Percentiles rank a stretch among this genome's conserved stretches.
Conservation (phyloP, 2,888 invertebrate species). For the Cephus spinipes region DNA sequence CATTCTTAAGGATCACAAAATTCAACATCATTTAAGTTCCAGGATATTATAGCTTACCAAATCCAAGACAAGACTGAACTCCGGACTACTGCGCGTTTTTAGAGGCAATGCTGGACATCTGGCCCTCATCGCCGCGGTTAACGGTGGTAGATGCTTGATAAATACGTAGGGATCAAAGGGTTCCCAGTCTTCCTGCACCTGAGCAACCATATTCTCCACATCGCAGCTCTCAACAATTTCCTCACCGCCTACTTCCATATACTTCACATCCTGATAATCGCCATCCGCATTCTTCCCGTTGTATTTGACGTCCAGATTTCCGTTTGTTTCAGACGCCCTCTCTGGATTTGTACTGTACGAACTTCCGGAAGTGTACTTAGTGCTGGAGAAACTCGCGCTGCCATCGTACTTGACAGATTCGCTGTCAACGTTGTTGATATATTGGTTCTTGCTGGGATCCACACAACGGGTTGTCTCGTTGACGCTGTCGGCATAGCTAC, state of each 20-base stretch:
- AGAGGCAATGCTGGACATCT: constrained; percentile 87
- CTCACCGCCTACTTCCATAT: constrained; percentile 61
- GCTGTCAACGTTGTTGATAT: constrained; percentile 33
- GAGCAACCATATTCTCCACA: constrained; percentile 63
- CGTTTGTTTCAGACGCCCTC: constrained; percentile 51
- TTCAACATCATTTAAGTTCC: neutral
- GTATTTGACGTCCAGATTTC: constrained; percentile 53
- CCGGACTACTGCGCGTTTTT: constrained; percentile 92
- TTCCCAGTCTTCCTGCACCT: constrained; percentile 76
- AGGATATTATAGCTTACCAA: constrained; percentile 45
- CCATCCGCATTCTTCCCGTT: constrained; percentile 49
- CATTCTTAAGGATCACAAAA: neutral
- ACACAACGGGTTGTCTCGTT: constrained; percentile 38
- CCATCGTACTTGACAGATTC: constrained; percentile 49
- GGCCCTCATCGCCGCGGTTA: constrained; percentile 81
- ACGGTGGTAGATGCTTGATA: constrained; percentile 89
- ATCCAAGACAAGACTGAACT: constrained; percentile 84
- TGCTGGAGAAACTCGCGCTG: constrained; percentile 36
- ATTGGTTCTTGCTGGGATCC: constrained; percentile 43
- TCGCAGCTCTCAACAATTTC: constrained; percentile 61
- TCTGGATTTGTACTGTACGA: constrained; percentile 45
- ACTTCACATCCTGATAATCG: constrained; percentile 59
- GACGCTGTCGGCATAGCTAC: constrained; percentile 45
- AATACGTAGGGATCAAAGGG: constrained; percentile 91
- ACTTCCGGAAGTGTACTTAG: constrained; percentile 39